Evolutionary conservation across 1,140 invertebrate genomes (phyloP).

Genomic region (Condylostylus longicornis): DNA sequence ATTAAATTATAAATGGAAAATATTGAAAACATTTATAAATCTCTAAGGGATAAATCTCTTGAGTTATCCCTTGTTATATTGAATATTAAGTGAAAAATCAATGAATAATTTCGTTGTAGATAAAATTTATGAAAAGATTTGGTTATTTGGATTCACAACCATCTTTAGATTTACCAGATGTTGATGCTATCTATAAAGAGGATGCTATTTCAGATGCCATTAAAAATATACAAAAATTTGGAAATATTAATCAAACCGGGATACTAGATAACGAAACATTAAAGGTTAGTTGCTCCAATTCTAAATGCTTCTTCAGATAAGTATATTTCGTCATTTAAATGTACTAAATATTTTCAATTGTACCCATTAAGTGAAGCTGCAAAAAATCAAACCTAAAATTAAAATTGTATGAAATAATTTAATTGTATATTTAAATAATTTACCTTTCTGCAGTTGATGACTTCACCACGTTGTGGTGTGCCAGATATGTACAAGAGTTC

Average conservation of each 20-base stretch:
- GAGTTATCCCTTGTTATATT: too few species aligned
- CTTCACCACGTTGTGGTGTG: constrained; percentile 46
- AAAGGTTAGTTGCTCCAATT: constrained; percentile 29
- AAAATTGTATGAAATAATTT: constrained; percentile 2
- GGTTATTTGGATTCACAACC: constrained; percentile 39
- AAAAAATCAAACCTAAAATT: too few species aligned
- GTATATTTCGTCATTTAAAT: background rate
- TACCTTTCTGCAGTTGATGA: constrained; percentile 38
- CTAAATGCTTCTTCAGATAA: background rate
- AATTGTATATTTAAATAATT: constrained; percentile 4
- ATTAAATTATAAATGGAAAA: too few species aligned
- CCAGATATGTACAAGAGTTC: constrained; percentile 37
- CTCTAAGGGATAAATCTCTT: too few species aligned
- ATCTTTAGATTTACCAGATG: too few species aligned
- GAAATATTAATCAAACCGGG: constrained; percentile 47
- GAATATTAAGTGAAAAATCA: constrained; percentile 8
- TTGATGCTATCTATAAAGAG: constrained; percentile 41
- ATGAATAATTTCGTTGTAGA: constrained; percentile 26
- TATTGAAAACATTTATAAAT: too few species aligned
- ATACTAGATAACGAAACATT: constrained; percentile 42
- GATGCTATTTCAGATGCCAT: constrained; percentile 42
- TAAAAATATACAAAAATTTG: constrained; percentile 48
- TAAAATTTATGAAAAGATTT: constrained; percentile 45
- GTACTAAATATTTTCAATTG: too few species aligned
- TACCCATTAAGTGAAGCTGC: too few species aligned